Base-by-base conservation (phyloP, 1,140 invertebrate genomes). In the Dolichoris vasculosae region DNA sequence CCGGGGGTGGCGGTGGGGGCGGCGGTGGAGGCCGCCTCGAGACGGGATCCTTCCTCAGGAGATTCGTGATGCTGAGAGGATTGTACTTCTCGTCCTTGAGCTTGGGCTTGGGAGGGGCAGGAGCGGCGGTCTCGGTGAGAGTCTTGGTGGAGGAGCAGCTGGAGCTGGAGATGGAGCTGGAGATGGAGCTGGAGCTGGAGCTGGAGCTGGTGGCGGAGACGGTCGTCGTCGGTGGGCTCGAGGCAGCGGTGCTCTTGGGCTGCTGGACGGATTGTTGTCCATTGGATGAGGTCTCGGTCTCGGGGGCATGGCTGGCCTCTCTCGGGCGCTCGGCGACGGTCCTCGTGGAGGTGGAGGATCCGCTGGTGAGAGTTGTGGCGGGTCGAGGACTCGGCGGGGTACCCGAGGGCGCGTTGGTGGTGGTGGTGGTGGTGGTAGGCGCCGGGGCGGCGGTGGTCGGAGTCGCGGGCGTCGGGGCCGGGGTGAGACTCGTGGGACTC, bases 41-140 rank as follows among this genome's bases (percentile, higher is more conserved):
- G 30, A 88, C 77, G 0, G 95, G 94, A 86, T 96, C 95, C 89
- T 95, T 95, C 40, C 95, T 95, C 83, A 95, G 94, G 80, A 96
- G 90, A 91, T 96, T 96, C 69, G 94, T 95, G 13, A 96, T 95
- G 88, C 96, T 95, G 86, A 96, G 89, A 7, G 95, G 95, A 90
- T 96, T 96, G 88, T 95, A 95, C 82, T 95, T 95, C 87, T 95
- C 95, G 55, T 94, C 92, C 64, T 89, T 92, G 40, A 59, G 86
- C 88, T 69, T 55, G 88, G 78, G 26, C 11, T 35, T 77, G 87
- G 83, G 17, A 87, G 83, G n/a, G 64, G 40, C 32, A 8, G 9
- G 0, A 2, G n/a, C n/a, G 30, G 46, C 7, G 80, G 23, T 3
- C 69, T 32, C 0, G 77, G 23, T 26, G 8, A n/a, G n/a, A n/a